Evolutionary conservation across 2,888 invertebrate species (phyloP).

Genomic region (Dicycla oo): DNA sequence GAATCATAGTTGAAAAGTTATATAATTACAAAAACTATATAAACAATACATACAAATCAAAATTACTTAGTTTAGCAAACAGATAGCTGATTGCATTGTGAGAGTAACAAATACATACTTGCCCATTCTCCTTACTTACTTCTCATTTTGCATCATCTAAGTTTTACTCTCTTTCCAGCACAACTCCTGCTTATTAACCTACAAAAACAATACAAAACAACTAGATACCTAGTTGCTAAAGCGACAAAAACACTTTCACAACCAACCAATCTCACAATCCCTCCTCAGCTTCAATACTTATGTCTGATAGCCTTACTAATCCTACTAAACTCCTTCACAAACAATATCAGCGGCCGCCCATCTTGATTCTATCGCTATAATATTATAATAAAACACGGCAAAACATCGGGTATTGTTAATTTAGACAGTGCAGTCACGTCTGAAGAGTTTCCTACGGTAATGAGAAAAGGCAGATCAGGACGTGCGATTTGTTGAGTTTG

Average conservation of each 20-base stretch:
- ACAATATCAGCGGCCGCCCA: conserved; percentile 36
- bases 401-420: conserved; percentile 58
- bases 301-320: conserved; percentile 47
- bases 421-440: conserved; percentile 66
- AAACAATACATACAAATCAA: too few relatives aligned
- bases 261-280: neutral
- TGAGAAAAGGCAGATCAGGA: conserved; percentile 66
- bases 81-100: too few relatives aligned
- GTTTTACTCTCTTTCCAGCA: neutral
- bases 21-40: neutral
- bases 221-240: too few relatives aligned
- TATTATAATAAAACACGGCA: conserved; percentile 52
- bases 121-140: too few relatives aligned
- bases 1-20: neutral
- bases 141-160: too few relatives aligned
- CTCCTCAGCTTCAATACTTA: conserved; percentile 7
- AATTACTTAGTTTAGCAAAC: too few relatives aligned
- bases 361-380: conserved; percentile 39
- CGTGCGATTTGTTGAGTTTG: conserved; percentile 58
- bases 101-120: too few relatives aligned
- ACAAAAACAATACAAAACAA: conserved; percentile 1
- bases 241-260: neutral
- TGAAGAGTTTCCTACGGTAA: conserved; percentile 64
- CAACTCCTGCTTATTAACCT: neutral
- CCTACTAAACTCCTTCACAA: conserved; percentile 22